These are phyloP conservation scores for Falco cherrug DNA, from an alignment of 2,797 vertebrate species.

Conservation along the genomic window DNA sequence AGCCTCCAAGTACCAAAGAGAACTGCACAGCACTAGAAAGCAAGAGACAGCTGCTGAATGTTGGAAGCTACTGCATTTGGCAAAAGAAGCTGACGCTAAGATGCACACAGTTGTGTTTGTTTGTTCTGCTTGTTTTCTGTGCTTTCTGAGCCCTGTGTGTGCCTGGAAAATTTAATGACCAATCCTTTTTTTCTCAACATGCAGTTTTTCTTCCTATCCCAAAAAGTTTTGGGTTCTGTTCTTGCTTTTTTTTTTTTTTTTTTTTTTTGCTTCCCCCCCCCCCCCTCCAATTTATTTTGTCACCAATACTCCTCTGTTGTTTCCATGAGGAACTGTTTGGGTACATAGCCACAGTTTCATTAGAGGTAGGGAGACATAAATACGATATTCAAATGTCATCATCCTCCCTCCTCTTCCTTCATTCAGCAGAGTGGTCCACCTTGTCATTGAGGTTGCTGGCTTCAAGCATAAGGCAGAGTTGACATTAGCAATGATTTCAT, in stretches of 20 bases:
- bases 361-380: conserved; percentile 3
- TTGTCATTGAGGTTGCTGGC: not conserved
- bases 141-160: conserved; percentile 63
- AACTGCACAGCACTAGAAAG: conserved; percentile 67
- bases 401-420: not conserved
- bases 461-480: conserved; percentile 1
- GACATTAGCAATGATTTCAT: not conserved
- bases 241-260: conserved; percentile 6
- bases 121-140: conserved; percentile 71
- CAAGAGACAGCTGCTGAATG: conserved; percentile 71
- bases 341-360: not conserved
- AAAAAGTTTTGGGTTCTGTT: conserved; percentile 49
- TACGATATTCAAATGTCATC: not conserved
- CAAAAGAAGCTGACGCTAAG: conserved; percentile 71
- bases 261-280: not conserved
- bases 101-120: conserved; percentile 69
- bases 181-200: conserved; percentile 60
- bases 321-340: conserved; percentile 2
- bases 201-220: conserved; percentile 54
- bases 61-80: conserved; percentile 72
- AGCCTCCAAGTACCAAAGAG: conserved; percentile 71
- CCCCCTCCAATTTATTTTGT: conserved; percentile 33
- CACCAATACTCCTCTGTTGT: not conserved
- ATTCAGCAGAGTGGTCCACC: not conserved
- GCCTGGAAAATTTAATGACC: conserved; percentile 67